Conservation (phyloP, 2,888 invertebrate genomes). For the Dolichomitus sp. region DNA sequence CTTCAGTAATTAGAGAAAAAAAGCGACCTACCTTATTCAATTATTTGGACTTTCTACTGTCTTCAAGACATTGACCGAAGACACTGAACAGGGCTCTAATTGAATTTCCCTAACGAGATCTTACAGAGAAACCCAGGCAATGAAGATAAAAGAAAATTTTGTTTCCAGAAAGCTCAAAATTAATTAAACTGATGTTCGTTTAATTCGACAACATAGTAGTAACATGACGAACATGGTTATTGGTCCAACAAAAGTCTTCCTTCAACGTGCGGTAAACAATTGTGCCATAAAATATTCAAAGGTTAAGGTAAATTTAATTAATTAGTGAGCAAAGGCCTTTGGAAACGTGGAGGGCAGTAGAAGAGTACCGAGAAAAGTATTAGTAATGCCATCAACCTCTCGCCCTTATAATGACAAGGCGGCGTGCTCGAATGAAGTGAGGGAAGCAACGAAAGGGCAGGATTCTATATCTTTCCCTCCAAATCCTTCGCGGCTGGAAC, state of each 20-base stretch:
- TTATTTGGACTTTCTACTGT: too few species aligned
- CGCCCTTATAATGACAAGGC: conserved; percentile 43
- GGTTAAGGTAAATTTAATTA: conserved; percentile 31
- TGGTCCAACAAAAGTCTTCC: not conserved
- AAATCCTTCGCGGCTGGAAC: conserved; percentile 52
- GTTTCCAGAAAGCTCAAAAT: not conserved
- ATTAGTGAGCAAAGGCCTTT: conserved; percentile 18
- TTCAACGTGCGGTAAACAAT: conserved; percentile 9
- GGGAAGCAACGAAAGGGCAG: conserved; percentile 28
- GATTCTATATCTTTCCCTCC: conserved; percentile 36
- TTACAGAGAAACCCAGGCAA: not conserved
- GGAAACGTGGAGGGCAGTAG: not conserved
- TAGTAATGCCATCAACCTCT: conserved; percentile 43
- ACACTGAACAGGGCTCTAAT: not conserved
- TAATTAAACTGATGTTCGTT: not conserved
- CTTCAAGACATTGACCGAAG: not conserved
- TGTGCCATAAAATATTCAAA: conserved; percentile 27
- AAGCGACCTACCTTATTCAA: too few species aligned
- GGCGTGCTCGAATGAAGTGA: conserved; percentile 37
- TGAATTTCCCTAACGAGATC: not conserved
- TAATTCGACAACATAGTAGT: not conserved
- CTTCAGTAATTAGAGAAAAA: too few species aligned
- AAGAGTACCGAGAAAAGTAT: conserved; percentile 45
- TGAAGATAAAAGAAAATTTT: not conserved
- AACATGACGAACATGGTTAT: not conserved